Percentiles rank a stretch among this genome's conserved stretches.
phyloP scores from a whole-genome alignment of 2,888 invertebrate species.

The Drosophila anomelani region DNA sequence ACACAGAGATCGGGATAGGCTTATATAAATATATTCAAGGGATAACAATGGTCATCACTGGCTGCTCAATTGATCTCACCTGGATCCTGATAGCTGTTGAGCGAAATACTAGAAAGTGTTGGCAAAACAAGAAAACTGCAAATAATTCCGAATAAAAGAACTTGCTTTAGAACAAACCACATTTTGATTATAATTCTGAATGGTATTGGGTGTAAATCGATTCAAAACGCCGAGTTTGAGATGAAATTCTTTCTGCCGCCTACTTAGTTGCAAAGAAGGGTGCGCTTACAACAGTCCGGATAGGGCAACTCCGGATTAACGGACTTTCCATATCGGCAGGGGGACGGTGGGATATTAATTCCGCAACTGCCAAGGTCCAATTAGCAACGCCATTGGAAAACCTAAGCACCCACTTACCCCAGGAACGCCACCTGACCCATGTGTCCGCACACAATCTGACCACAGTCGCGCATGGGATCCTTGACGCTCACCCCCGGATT shows the following conservation, averaged over 20 bases:
- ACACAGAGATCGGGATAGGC: constrained; percentile 61
- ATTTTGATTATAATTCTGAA: background rate
- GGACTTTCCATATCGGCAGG: constrained; percentile 38
- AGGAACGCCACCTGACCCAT: constrained; percentile 44
- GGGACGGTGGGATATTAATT: background rate
- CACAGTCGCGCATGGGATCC: constrained; percentile 58
- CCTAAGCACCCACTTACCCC: constrained; percentile 38
- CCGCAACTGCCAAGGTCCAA: constrained; percentile 55
- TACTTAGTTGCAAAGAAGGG: constrained; percentile 37
- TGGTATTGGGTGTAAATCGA: background rate
- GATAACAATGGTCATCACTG: no score
- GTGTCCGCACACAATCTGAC: constrained; percentile 58
- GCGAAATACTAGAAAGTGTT: constrained; percentile 12
- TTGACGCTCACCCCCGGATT: constrained; percentile 54
- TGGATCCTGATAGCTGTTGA: constrained; percentile 15
- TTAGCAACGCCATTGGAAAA: background rate
- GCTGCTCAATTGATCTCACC: constrained; percentile 3
- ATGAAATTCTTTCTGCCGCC: constrained; percentile 1
- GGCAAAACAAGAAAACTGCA: background rate
- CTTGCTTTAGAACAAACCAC: constrained; percentile 1
- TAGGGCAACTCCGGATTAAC: constrained; percentile 38
- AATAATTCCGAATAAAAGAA: constrained; percentile 3
- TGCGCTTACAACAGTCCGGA: constrained; percentile 59
- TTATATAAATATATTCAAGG: background rate
- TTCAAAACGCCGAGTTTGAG: background rate